phyloP scores from a whole-genome alignment of 2,797 vertebrate genomes.

The Microctenopoma steveboyesi region DNA sequence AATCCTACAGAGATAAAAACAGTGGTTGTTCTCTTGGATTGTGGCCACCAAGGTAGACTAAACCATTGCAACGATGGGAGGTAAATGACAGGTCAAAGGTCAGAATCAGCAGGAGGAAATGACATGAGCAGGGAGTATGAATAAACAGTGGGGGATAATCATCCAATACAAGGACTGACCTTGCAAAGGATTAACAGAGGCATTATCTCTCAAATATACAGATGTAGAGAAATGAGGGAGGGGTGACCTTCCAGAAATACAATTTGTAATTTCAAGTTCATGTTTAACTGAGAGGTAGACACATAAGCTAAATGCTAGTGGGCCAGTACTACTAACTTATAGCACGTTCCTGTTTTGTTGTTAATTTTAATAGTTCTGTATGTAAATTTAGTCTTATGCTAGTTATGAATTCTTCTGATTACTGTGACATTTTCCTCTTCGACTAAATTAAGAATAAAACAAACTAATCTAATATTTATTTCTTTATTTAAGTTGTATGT shows the following conservation, averaged over 20 bases:
- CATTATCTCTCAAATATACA: constrained; percentile 78
- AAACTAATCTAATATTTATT: neutral
- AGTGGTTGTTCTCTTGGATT: constrained; percentile 63
- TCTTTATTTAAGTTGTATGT: neutral
- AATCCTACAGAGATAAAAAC: constrained; percentile 73
- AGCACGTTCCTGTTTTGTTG: neutral
- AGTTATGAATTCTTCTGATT: neutral
- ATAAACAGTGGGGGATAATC: constrained; percentile 83
- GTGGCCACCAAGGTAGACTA: constrained; percentile 55
- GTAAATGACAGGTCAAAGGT: constrained; percentile 82
- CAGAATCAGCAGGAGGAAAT: constrained; percentile 76
- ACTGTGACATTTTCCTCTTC: neutral
- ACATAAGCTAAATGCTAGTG: neutral
- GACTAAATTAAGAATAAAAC: too few species aligned
- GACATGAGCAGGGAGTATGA: constrained; percentile 82
- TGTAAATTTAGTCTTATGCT: neutral
- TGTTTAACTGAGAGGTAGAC: constrained; percentile 12
- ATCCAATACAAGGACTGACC: constrained; percentile 78
- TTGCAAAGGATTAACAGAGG: constrained; percentile 77
- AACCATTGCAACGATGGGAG: constrained; percentile 63
- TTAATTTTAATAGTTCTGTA: neutral
- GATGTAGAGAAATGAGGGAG: constrained; percentile 66
- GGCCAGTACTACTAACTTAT: neutral
- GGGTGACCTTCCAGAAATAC: constrained; percentile 71
- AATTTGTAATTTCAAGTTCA: constrained; percentile 58